Percentiles rank a stretch among this genome's conserved stretches.
phyloP scores from a whole-genome alignment of 2,797 vertebrate genomes.

The Sciurus carolinensis region DNA sequence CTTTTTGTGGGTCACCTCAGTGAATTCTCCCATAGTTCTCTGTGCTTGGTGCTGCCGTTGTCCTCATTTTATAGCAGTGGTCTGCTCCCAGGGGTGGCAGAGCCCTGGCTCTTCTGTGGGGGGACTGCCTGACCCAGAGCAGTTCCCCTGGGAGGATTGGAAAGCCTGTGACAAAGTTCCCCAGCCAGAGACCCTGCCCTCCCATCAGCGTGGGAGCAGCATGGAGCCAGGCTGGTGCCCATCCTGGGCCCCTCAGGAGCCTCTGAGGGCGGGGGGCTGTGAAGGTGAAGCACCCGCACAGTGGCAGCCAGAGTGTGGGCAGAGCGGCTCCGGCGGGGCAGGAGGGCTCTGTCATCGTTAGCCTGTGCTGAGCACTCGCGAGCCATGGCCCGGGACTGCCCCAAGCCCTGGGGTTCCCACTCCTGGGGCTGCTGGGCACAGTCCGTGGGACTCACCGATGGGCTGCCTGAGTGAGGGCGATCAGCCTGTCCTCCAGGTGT shows the following conservation, averaged over 20 bases:
- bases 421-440: not conserved
- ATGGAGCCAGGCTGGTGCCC: not conserved
- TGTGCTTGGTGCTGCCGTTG: fast-evolving
- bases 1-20: not conserved
- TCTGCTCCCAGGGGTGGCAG: not conserved
- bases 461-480: not conserved
- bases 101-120: not conserved
- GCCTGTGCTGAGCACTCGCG: not conserved
- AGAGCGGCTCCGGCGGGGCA: not conserved
- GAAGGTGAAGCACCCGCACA: not conserved
- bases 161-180: not conserved
- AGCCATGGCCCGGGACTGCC: fast-evolving
- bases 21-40: not conserved
- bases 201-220: not conserved
- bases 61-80: not conserved
- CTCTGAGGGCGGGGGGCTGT: not conserved
- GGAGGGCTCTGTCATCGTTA: not conserved
- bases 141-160: not conserved
- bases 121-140: fast-evolving
- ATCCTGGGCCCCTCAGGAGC: fast-evolving
- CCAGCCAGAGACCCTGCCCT: not conserved
- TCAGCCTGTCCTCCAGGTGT: not conserved
- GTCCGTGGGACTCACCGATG: no score
- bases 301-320: not conserved
- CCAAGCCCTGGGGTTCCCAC: not conserved